Evolutionary conservation across 2,113 vertebrate genomes (phyloP).

Genomic region (Gnathonemus echidnorhynchus): DNA sequence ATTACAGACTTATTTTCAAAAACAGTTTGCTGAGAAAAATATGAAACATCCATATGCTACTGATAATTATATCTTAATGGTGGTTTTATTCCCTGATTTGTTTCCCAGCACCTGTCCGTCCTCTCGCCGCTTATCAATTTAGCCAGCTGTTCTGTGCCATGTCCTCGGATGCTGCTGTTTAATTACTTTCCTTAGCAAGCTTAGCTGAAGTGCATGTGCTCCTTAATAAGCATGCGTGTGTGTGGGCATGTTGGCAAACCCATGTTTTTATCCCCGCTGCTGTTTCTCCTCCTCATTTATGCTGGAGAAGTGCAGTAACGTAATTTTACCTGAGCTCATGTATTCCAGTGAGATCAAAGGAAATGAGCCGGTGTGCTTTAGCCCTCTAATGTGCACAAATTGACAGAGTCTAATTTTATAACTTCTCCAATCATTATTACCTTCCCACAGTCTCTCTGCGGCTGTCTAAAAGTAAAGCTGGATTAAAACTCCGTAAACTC

Average conservation of each 20-base stretch:
- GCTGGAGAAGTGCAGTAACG: constrained; percentile 21
- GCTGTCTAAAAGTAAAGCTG: not conserved
- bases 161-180: constrained; percentile 67
- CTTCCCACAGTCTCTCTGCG: not conserved
- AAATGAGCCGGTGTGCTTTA: constrained; percentile 3
- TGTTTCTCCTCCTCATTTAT: not conserved
- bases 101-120: constrained; percentile 68
- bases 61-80: constrained; percentile 70
- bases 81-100: constrained; percentile 65
- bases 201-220: constrained; percentile 84
- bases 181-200: constrained; percentile 75
- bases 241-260: not conserved
- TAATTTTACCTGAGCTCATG: constrained; percentile 37
- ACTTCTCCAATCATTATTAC: not conserved
- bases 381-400: not conserved
- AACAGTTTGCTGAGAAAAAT: constrained; percentile 49
- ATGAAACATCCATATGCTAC: constrained; percentile 54
- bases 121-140: constrained; percentile 73
- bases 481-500: not conserved
- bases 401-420: not conserved
- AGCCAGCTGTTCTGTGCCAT: constrained; percentile 69
- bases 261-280: constrained; percentile 49
- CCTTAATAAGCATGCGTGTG: constrained; percentile 61
- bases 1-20: constrained; percentile 45
- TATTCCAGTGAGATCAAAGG: constrained; percentile 6